Evolutionary conservation across 1,140 invertebrate species (phyloP).

Genomic region (Nebria ingens): DNA sequence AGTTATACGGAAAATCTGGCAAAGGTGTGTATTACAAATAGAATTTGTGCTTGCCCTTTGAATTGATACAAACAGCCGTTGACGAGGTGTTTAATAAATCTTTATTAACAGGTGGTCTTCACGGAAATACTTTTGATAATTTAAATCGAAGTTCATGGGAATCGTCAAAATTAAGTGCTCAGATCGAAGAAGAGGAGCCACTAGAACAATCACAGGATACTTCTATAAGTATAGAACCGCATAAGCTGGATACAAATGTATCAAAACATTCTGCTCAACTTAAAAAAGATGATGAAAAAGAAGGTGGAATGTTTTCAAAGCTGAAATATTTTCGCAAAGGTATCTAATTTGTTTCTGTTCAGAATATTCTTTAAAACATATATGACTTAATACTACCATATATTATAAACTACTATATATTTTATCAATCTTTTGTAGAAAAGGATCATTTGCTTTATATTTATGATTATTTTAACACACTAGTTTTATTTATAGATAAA

Average conservation of each 20-base stretch:
- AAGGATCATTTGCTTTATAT: no score
- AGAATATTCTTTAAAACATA: constrained; percentile 14
- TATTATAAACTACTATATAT: neutral
- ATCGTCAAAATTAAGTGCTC: constrained; percentile 29
- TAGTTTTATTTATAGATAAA: no score
- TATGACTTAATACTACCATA: neutral
- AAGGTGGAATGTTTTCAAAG: constrained; percentile 36
- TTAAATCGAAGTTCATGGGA: constrained; percentile 29
- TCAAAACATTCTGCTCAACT: constrained; percentile 19
- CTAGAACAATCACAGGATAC: neutral
- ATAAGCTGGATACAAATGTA: neutral
- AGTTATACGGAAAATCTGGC: constrained; percentile 57
- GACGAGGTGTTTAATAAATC: constrained; percentile 15
- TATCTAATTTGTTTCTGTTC: no score
- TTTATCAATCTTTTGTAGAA: no score
- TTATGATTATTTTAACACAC: no score
- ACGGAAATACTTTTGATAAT: constrained; percentile 24
- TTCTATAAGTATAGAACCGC: neutral
- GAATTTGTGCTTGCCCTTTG: neutral
- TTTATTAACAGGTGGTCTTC: constrained; percentile 19
- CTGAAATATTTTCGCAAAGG: constrained; percentile 41
- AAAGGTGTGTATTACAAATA: constrained; percentile 24
- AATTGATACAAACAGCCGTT: neutral
- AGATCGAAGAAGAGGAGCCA: constrained; percentile 29
- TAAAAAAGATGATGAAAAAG: constrained; percentile 31